Evolutionary conservation across 2,888 invertebrate species (phyloP), one percentile per base, ranked within the genome.

Genomic region (Tridacna crocea): DNA sequence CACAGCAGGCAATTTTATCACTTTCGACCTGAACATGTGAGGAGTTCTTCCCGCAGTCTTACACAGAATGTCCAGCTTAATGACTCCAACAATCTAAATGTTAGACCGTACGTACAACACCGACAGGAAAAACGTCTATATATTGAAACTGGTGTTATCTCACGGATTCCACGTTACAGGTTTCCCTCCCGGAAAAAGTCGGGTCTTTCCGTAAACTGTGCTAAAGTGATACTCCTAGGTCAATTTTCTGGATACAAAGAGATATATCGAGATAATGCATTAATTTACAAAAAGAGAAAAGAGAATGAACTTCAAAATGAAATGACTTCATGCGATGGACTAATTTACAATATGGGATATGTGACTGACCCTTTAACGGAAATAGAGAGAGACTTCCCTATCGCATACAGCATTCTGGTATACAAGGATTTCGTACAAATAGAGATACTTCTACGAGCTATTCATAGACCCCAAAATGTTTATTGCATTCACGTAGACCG

Each of bases 401-500:
- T 92, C 2, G 91, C 92, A 11, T 92, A 79, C 76, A 89, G 88
- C 72, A 88, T 92, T n/a, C 27, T 91, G 15, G 84, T 91, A 46
- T 89, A 89, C 48, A 86, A 87, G 70, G 82, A 89, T 26, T 82
- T 87, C 11, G 79, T 80, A 13, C 91, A 91, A 61, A 83, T 90
- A 4, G 91, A 90, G 65, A 75, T 85, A 17, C 72, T 92, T 19
- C 68, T 92, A 0, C 76, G 88, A 19, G 83, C 89, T 0, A 90
- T 92, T 36, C 92, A 92, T 73, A 75, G 90, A 60, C 92, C 92
- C 4, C 90, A 91, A 36, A 92, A 92, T 77, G 73, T 85, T 24
- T 92, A 92, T 65, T 92, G 92, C 76, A 83, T 92, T 47, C 92
- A 92, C 76, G 84, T 91, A 11, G 92, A 92, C 75, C 63, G 55